phyloP scores from a whole-genome alignment of 2,113 vertebrate species.

The Rattus norvegicus region DNA sequence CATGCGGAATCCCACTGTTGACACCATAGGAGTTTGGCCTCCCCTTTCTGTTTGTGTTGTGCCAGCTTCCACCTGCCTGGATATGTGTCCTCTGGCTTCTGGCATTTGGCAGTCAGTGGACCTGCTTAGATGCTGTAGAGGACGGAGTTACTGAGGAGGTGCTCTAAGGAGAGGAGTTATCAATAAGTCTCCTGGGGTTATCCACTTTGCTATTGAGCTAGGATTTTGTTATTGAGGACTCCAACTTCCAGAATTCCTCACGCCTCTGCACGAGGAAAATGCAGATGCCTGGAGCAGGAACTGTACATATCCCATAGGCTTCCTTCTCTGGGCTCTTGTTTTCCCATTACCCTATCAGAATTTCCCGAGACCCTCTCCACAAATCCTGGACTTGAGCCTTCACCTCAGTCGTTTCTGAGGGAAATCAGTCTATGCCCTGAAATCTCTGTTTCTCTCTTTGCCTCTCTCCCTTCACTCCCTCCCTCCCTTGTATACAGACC shows the following conservation, averaged over 20 bases:
- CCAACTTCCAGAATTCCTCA: neutral
- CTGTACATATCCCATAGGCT: neutral
- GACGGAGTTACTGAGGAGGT: neutral
- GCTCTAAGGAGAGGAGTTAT: neutral
- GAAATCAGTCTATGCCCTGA: neutral
- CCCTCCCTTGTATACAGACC: neutral
- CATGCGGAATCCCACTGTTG: neutral
- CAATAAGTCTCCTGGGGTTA: neutral
- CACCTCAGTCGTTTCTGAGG: neutral
- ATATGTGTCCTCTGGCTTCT: neutral
- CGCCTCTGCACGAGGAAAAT: fast-evolving
- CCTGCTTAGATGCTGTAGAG: neutral
- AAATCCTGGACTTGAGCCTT: neutral
- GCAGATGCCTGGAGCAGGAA: neutral
- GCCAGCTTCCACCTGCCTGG: too few relatives aligned
- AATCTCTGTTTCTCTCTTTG: neutral
- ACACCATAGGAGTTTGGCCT: neutral
- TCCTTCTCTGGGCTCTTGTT: neutral
- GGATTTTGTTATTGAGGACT: neutral
- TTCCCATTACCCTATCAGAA: too few relatives aligned
- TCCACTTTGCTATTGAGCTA: neutral
- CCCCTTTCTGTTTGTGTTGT: neutral
- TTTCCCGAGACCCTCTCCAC: neutral
- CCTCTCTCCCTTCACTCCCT: neutral
- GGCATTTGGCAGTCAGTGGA: neutral